These are phyloP conservation scores for Fragum fragum DNA, from an alignment of 2,888 invertebrate species.

Conservation along the genomic window DNA sequence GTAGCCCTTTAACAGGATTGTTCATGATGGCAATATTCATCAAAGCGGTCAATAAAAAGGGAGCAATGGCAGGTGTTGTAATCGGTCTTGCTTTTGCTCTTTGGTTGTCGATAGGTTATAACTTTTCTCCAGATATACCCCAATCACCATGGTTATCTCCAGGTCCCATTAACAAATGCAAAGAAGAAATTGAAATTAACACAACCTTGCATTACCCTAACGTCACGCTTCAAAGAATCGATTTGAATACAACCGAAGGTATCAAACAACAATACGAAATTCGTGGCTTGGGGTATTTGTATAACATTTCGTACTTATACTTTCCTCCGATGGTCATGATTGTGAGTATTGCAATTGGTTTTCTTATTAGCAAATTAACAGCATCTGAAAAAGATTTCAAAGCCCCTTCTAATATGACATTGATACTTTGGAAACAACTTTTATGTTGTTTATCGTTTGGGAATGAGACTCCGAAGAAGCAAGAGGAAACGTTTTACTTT, in stretches of 20 bases:
- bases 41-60: background rate
- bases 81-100: constrained; percentile 14
- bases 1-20: constrained; percentile 24
- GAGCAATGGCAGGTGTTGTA: background rate
- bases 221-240: background rate
- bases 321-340: constrained; percentile 37
- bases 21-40: constrained; percentile 35
- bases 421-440: constrained; percentile 15
- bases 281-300: constrained; percentile 38
- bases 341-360: constrained; percentile 34
- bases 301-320: constrained; percentile 53
- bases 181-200: background rate
- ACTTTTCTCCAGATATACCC: constrained; percentile 14
- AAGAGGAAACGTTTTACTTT: background rate
- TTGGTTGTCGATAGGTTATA: constrained; percentile 25
- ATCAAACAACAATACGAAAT: background rate
- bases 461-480: background rate
- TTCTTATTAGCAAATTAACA: constrained; percentile 42
- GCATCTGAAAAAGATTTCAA: constrained; percentile 2
- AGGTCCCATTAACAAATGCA: constrained; percentile 21
- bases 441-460: background rate
- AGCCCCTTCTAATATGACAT: background rate
- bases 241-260: background rate
- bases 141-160: constrained; percentile 19
- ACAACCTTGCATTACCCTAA: background rate